Evolutionary conservation across 2,113 vertebrate genomes (phyloP), one percentile per base, ranked within the genome.

Genomic region (Protobothrops flavoviridis): DNA sequence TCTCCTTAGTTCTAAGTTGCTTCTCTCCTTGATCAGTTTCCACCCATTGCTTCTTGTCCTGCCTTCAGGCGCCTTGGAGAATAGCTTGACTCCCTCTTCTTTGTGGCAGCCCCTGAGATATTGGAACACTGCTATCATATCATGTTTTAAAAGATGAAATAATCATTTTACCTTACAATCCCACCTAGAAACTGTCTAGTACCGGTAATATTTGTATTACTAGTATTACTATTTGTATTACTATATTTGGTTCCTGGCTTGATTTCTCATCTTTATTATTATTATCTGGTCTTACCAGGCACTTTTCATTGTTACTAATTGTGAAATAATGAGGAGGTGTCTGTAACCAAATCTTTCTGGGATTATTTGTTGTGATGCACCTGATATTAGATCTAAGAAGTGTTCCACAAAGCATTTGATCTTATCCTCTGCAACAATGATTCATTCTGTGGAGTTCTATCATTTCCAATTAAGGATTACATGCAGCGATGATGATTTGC

Each of bases 401-500:
- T 57, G 29, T 87, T 53, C 95, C 90, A 90, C 87, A 81, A 52
- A 87, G 26, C 0, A 81, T 89, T 93, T 95, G 55, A 94, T 95
- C 50, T 90, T 93, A 93, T 90, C 89, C 29, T 11, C 55, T 88
- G 10, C 39, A 93, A 94, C 61, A 95, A 92, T 93, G 88, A 81
- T 93, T 96, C 90, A 95, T 91, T 94, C 94, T 94, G 91, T 92
- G 91, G 95, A 55, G 23, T 93, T 95, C 43, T 94, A 96, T 95
- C 88, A 95, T 95, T 96, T 95, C 92, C 93, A 96, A 94, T 96
- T 96, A 96, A 96, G 89, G 61, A 45, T 52, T 95, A 91, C 90
- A 92, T 95, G 56, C 94, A 93, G 53, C 86, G 85, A 93, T 95
- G 93, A 95, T 93, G 93, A 96, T 95, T 96, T 94, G 92, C 81